These are phyloP conservation scores for Elephantulus edwardii DNA, from an alignment of 2,113 vertebrate species.

Conservation along the genomic window DNA sequence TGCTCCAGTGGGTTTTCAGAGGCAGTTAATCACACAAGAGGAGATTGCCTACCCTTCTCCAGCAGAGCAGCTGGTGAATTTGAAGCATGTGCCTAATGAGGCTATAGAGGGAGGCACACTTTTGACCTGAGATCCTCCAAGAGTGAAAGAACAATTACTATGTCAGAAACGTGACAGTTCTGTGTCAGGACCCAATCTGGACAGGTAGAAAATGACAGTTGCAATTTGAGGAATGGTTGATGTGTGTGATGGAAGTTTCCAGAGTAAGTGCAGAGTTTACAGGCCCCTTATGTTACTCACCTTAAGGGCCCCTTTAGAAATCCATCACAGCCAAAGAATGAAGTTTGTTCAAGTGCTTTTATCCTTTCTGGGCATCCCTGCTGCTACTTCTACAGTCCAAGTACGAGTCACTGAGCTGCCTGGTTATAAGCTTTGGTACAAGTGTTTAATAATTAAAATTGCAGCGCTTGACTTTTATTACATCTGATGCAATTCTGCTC, in stretches of 20 bases:
- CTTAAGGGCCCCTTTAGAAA: neutral
- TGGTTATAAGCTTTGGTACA: neutral
- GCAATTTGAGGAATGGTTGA: neutral
- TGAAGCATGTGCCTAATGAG: neutral
- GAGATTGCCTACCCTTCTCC: too few species aligned
- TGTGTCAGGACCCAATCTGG: constrained; percentile 10
- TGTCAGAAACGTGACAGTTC: constrained; percentile 17
- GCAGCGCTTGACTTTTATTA: constrained; percentile 45
- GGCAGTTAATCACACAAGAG: too few species aligned
- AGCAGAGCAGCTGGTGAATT: too few species aligned
- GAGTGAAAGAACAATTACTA: neutral
- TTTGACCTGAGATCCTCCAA: constrained; percentile 9
- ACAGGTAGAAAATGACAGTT: constrained; percentile 19
- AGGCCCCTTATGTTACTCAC: constrained; percentile 6
- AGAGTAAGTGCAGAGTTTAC: neutral
- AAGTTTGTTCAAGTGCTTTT: neutral
- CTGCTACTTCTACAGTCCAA: neutral
- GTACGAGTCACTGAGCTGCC: neutral
- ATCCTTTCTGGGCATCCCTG: neutral
- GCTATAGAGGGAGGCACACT: neutral
- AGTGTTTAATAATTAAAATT: constrained; percentile 61
- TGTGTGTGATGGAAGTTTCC: neutral
- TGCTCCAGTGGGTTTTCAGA: too few species aligned
- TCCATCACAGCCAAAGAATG: neutral
- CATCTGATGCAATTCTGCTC: constrained; percentile 41